Evolutionary conservation across 2,888 invertebrate genomes (phyloP).

Genomic region (Amiota minor): DNA sequence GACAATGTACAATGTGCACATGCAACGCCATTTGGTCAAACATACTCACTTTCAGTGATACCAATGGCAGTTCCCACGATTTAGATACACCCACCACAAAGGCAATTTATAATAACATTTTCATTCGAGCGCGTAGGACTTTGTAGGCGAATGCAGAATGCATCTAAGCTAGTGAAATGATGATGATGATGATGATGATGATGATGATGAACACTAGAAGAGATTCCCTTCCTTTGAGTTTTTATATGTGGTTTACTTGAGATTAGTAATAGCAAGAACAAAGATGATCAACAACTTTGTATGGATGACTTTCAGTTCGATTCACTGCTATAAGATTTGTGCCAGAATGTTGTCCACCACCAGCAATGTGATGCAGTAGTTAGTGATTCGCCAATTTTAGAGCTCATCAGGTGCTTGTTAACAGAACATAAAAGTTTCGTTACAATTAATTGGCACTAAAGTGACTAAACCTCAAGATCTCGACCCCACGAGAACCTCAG

Average conservation of each 20-base stretch:
- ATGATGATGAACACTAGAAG: background rate
- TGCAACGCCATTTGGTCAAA: conserved; percentile 40
- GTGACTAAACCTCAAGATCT: background rate
- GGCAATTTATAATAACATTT: conserved; percentile 32
- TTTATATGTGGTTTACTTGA: background rate
- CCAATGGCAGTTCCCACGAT: conserved; percentile 48
- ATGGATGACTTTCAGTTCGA: conserved; percentile 12
- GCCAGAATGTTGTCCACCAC: background rate
- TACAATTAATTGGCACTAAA: conserved; percentile 29
- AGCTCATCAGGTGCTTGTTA: conserved; percentile 21
- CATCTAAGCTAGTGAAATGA: background rate
- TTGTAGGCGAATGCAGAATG: background rate
- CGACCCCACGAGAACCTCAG: background rate
- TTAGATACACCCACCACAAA: conserved; percentile 48
- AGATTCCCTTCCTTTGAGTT: background rate
- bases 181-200: too few species aligned
- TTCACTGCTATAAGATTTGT: background rate
- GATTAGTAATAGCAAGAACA: background rate
- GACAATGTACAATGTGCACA: conserved; percentile 21
- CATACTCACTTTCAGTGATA: conserved; percentile 20
- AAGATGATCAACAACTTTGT: background rate
- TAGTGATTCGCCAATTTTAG: background rate
- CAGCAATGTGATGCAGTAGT: conserved; percentile 3
- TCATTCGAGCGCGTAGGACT: conserved; percentile 2
- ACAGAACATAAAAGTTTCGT: conserved; percentile 25